Evolutionary conservation across 1,140 invertebrate genomes (phyloP).

Genomic region (Saccostrea cuccullata): DNA sequence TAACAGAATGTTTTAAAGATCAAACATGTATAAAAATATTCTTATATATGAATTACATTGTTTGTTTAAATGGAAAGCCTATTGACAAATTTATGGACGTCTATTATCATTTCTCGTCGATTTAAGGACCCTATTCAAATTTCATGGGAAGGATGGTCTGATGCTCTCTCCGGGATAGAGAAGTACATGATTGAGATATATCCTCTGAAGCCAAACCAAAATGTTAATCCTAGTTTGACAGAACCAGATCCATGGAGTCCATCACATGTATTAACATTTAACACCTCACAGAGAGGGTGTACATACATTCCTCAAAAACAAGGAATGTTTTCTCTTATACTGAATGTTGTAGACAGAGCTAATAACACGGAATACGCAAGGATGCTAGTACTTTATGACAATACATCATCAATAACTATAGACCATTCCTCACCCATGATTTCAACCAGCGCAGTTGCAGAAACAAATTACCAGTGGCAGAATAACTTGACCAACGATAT

Average conservation of each 20-base stretch:
- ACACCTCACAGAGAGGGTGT: neutral
- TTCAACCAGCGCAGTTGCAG: conserved; percentile 41
- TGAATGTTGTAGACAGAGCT: conserved; percentile 59
- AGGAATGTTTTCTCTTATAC: conserved; percentile 60
- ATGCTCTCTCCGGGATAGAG: conserved; percentile 55
- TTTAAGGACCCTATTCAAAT: conserved; percentile 45
- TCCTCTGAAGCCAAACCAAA: conserved; percentile 31
- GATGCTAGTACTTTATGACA: conserved; percentile 60
- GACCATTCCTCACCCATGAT: conserved; percentile 24
- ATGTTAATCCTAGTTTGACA: neutral
- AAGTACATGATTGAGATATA: conserved; percentile 58
- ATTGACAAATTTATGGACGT: too few relatives aligned
- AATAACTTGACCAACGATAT: conserved; percentile 8
- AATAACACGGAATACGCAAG: conserved; percentile 62
- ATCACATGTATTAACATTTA: neutral
- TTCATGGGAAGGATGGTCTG: conserved; percentile 59
- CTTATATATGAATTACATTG: too few relatives aligned
- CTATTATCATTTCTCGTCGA: neutral
- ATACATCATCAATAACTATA: conserved; percentile 44
- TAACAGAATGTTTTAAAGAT: too few relatives aligned
- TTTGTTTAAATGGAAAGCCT: too few relatives aligned
- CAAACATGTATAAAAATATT: too few relatives aligned
- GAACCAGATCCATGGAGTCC: neutral
- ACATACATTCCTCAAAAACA: conserved; percentile 52
- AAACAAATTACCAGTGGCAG: conserved; percentile 51